phyloP scores from a whole-genome alignment of 2,888 invertebrate species.

The Leucophenga maculata region DNA sequence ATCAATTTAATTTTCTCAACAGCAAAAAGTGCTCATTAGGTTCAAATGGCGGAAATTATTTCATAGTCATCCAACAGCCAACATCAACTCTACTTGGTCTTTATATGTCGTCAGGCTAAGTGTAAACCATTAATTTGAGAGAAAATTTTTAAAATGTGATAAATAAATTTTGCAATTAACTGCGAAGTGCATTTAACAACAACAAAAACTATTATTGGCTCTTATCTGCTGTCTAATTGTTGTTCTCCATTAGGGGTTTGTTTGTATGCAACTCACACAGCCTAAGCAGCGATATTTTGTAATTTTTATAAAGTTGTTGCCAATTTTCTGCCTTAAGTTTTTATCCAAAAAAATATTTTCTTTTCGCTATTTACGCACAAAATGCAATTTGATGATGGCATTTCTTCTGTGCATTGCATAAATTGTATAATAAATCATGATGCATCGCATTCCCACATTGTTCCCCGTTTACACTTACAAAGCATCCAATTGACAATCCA shows the following conservation, averaged over 20 bases:
- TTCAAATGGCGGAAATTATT: background rate
- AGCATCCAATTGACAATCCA: background rate
- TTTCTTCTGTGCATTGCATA: conserved; percentile 16
- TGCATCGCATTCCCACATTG: background rate
- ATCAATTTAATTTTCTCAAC: background rate
- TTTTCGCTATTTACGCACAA: background rate
- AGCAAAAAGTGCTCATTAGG: background rate
- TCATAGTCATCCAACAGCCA: background rate
- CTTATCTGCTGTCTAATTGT: background rate
- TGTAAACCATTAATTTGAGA: no score
- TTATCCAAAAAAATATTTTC: background rate
- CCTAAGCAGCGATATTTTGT: conserved; percentile 21
- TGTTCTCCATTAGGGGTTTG: conserved; percentile 31
- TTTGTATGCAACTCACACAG: conserved; percentile 31
- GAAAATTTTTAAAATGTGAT: no score
- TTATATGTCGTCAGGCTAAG: no score
- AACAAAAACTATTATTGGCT: background rate
- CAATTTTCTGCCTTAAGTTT: background rate
- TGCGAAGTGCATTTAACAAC: no score
- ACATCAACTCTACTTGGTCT: background rate
- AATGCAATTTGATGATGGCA: background rate
- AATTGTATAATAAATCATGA: conserved; percentile 23
- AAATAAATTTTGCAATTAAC: no score
- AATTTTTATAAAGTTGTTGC: conserved; percentile 19
- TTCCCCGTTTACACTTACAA: background rate